These are phyloP conservation scores for Caenorhabditis sinica DNA, from an alignment of 2,888 invertebrate genomes.

Conservation along the genomic window DNA sequence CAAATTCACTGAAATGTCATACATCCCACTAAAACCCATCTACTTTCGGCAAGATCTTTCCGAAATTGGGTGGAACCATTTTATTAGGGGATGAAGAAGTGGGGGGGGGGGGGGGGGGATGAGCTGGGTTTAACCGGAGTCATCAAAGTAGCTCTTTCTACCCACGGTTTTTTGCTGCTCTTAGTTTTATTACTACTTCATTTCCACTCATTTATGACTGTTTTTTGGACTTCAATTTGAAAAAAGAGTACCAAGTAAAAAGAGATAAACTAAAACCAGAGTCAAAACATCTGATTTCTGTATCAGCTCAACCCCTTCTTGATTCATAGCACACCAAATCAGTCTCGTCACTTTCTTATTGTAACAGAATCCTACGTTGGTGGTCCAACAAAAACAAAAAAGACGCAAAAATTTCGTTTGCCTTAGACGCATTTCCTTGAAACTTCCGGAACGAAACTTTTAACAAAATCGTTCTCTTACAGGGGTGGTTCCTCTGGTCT, in stretches of 20 bases:
- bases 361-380: background rate
- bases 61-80: constrained; percentile 31
- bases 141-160: constrained; percentile 36
- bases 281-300: too few species aligned
- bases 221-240: background rate
- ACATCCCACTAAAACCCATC: background rate
- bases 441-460: constrained; percentile 11
- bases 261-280: too few species aligned
- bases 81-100: constrained; percentile 29
- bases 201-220: background rate
- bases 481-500: constrained; percentile 30
- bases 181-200: constrained; percentile 37
- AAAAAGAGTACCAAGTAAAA: background rate
- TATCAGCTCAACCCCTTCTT: background rate
- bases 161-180: background rate
- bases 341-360: background rate
- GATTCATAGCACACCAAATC: background rate
- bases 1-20: constrained; percentile 5
- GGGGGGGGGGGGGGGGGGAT: background rate
- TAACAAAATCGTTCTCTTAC: constrained; percentile 22
- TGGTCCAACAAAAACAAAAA: background rate
- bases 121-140: constrained; percentile 25
- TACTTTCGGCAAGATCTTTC: background rate
- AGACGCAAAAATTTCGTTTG: background rate
- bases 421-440: background rate